These are phyloP conservation scores for Stenichneumon culpator DNA, from an alignment of 2,888 invertebrate genomes.

Conservation along the genomic window DNA sequence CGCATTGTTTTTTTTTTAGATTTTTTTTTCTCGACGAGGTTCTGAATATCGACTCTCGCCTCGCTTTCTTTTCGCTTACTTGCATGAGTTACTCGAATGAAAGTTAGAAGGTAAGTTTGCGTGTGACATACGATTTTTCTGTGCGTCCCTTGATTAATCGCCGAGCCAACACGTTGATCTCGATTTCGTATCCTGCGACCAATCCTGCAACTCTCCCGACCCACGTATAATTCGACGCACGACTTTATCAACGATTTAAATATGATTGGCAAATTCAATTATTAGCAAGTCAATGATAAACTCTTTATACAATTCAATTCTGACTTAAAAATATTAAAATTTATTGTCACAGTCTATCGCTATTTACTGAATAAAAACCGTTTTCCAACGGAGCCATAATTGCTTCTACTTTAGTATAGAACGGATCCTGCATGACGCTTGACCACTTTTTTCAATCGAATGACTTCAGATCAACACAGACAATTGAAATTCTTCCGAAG, in stretches of 20 bases:
- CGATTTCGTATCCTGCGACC: constrained; percentile 28
- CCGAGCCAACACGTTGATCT: constrained; percentile 1
- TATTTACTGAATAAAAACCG: neutral
- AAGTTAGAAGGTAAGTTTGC: constrained; percentile 51
- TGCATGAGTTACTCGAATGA: constrained; percentile 45
- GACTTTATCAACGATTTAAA: neutral
- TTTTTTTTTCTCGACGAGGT: constrained; percentile 19
- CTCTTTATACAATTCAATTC: neutral
- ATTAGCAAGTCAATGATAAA: neutral
- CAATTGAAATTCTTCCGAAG: constrained; percentile 45
- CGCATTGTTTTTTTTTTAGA: constrained; percentile 9
- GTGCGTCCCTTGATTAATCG: neutral
- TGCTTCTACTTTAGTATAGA: constrained; percentile 16
- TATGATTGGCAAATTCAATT: neutral
- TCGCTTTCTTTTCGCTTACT: constrained; percentile 57
- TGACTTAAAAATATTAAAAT: neutral
- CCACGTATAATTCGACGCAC: neutral
- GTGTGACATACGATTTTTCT: constrained; percentile 16
- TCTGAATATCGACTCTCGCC: constrained; percentile 37
- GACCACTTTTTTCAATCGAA: constrained; percentile 61
- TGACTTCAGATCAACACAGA: constrained; percentile 50
- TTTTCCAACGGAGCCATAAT: constrained; percentile 6
- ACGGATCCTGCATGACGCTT: constrained; percentile 77
- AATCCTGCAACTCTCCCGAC: neutral
- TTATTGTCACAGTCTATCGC: neutral